A percentile compares a stretch with the other conserved stretches of the same genome.
These are phyloP conservation scores for Buphagus erythrorhynchus DNA, from an alignment of 2,797 vertebrate genomes.

Conservation along the genomic window DNA sequence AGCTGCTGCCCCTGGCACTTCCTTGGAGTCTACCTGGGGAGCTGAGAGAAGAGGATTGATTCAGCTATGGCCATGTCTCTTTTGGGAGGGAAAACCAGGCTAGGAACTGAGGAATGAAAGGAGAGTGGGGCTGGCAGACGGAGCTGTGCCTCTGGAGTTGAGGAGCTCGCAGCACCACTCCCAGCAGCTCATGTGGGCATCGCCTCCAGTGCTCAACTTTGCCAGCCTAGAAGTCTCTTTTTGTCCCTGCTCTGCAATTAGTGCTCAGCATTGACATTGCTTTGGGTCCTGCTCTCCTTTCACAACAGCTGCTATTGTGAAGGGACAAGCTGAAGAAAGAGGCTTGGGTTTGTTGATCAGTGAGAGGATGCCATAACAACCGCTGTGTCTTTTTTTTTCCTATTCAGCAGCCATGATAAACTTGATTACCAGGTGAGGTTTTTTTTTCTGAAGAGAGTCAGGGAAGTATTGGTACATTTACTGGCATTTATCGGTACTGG, in stretches of 20 bases:
- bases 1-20: not conserved
- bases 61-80: not conserved
- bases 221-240: not conserved
- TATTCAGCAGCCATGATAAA: not conserved
- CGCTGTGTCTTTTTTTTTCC: not conserved
- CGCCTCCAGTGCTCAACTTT: accelerated
- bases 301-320: not conserved
- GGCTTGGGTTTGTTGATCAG: not conserved
- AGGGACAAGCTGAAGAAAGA: not conserved
- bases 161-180: accelerated
- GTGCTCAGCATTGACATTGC: not conserved
- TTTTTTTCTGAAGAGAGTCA: not conserved
- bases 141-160: not conserved
- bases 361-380: not conserved
- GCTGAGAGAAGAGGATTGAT: not conserved
- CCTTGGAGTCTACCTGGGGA: not conserved
- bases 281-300: not conserved
- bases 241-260: not conserved
- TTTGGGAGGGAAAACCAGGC: not conserved
- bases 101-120: not conserved
- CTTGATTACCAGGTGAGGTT: not conserved
- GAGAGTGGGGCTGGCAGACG: not conserved
- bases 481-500: not conserved
- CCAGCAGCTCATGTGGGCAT: accelerated
- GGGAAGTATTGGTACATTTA: not conserved